Evolutionary conservation across 2,113 vertebrate species (phyloP), one percentile per base, ranked within the genome.

Genomic region (Cololabis saira): DNA sequence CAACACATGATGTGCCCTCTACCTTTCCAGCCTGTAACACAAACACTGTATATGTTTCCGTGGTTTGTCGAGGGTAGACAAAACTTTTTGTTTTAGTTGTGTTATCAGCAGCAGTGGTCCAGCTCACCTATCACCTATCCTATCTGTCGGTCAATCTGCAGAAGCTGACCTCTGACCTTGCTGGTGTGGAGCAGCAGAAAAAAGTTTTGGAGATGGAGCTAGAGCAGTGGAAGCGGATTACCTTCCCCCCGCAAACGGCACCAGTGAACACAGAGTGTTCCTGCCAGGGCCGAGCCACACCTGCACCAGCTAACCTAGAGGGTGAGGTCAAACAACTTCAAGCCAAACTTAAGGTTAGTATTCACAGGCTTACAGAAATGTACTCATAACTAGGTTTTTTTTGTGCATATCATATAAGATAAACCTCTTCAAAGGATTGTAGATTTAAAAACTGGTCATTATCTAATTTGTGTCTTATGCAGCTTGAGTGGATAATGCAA

Each of bases 241-340:
- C 89, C 66, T 86, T 92, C 73, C 93, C 87, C 71, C 88, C 80
- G 16, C 82, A 76, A 67, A 49, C 71, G 47, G 48, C 66, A 71
- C 2, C 67, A 27, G 56, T 49, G 53, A 73, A 61, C 9, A 0
- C 69, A 50, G 54, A 68, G n/a, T 83, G 83, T 69, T 80, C 21
- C 74, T 86, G 87, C 69, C 80, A 81, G 69, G 44, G 80, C 78
- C 63, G 37, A 67, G 42, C 66, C 62, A 22, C 33, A 19, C 63
- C 82, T 58, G 65, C 83, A 56, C 81, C 83, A 62, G 75, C 87
- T 84, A 21, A 87, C 82, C 84, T 74, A 61, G 95, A 95, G 89
- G 80, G 90, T 60, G 95, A 97, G 90, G 87, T 95, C 73, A 97
- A 95, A 88, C 95, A 96, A 82, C 91, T 98, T 78, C 95, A 94